Base-by-base conservation (phyloP, 2,888 invertebrate species). In the Hedya salicella region DNA sequence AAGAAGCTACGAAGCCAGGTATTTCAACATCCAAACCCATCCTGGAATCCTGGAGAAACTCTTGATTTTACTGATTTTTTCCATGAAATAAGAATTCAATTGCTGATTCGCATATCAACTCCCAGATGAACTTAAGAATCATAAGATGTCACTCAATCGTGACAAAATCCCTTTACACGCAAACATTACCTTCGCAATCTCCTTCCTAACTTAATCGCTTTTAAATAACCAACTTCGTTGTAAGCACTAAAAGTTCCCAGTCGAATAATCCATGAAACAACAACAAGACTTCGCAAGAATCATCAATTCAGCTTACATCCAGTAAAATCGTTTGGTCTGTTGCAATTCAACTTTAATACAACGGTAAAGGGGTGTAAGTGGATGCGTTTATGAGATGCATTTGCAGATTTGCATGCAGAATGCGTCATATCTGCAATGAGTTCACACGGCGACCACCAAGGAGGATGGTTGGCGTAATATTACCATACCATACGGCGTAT, bases 401-500 rank as follows among this genome's bases (percentile, higher is more conserved):
- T 16, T 5, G 46, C 46, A 3, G 42, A 53, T 48, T 44, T 54
- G 62, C 53, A 46, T 61, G 61, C 61, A 52, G 8, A 11, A 36
- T 54, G 62, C 53, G 46, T 36, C 36, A 62, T 11, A n/a, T 19
- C 17, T 25, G 36, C 36, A 36, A 36, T 9, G 13, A 19, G 44
- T 62, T 62, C 62, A 9, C 62, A 54, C 39, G 36, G 6, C 21
- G 62, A 62, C 62, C 62, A 62, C 62, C 62, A n/a, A 36, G 46
- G 16, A 30, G 30, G 17, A 2, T 17, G 3, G 36, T 62, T 53
- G 53, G 62, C 62, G 53, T 36, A 62, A 62, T 53, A 36, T 53
- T 46, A 62, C 32, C 17, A 25, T 9, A 21, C 6, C 13, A 9
- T 25, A 8, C 11, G 36, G 36, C 2, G 36, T 11, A 25, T 25